Evolutionary conservation across 2,113 vertebrate genomes (phyloP).

Genomic region (Siniperca knerii): DNA sequence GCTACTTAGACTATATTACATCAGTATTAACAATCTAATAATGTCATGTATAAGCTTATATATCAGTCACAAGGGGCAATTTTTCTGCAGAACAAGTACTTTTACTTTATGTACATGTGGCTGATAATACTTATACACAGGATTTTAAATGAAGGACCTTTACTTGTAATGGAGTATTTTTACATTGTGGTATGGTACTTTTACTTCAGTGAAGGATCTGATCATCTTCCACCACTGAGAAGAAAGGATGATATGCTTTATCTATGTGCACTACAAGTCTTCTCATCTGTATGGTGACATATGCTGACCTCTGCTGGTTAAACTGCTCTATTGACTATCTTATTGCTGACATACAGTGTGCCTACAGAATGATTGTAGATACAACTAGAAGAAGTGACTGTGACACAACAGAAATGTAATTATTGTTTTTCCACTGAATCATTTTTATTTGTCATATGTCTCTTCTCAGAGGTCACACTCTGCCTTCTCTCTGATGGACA

Average conservation of each 20-base stretch:
- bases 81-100: neutral
- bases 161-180: neutral
- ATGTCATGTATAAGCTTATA: neutral
- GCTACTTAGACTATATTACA: neutral
- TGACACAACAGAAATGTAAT: neutral
- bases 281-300: neutral
- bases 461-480: slow-evolving; percentile 76
- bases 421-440: neutral
- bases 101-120: neutral
- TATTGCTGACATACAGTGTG: neutral
- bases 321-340: neutral
- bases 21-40: neutral
- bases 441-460: neutral
- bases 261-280: neutral
- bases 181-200: neutral
- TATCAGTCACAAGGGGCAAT: neutral
- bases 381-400: neutral
- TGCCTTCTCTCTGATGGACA: slow-evolving; percentile 71
- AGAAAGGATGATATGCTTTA: too few species aligned
- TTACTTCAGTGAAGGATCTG: too few species aligned
- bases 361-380: neutral
- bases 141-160: neutral
- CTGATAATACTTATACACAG: too few species aligned
- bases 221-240: too few species aligned
- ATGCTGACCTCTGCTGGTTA: slow-evolving; percentile 60